Conservation (phyloP, 2,888 invertebrate species). For the Incurvaria masculella region DNA sequence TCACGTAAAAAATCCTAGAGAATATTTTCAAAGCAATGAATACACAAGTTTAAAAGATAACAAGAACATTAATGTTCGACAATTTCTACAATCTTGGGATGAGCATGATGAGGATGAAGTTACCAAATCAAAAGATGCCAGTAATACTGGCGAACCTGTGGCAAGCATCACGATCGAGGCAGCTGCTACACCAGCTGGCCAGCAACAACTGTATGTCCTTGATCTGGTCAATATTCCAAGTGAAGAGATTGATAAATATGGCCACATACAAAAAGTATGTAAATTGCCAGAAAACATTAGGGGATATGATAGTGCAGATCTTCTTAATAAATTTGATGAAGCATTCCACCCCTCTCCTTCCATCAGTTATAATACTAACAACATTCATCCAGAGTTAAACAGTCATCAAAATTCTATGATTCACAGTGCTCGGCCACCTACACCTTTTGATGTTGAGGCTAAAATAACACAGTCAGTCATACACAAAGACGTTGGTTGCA, state of each 20-base stretch:
- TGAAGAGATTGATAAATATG: slow-evolving; percentile 49
- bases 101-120: slow-evolving; percentile 41
- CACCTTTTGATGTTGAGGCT: slow-evolving; percentile 50
- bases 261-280: slow-evolving; percentile 50
- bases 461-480: slow-evolving; percentile 54
- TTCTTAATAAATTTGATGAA: slow-evolving; percentile 48
- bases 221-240: slow-evolving; percentile 46
- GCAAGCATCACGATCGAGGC: slow-evolving; percentile 19
- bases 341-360: slow-evolving; percentile 22
- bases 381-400: not conserved
- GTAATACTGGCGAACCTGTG: slow-evolving; percentile 18
- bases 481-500: slow-evolving; percentile 53
- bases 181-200: slow-evolving; percentile 24
- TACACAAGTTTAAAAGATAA: slow-evolving; percentile 21
- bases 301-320: slow-evolving; percentile 45
- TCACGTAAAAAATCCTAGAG: not conserved
- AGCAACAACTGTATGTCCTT: slow-evolving; percentile 48
- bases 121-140: slow-evolving; percentile 2
- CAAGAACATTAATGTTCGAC: slow-evolving; percentile 35
- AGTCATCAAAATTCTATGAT: not conserved
- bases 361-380: not conserved
- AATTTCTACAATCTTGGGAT: slow-evolving; percentile 53
- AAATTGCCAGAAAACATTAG: slow-evolving; percentile 52
- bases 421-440: slow-evolving; percentile 31
- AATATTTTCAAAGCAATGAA: slow-evolving; percentile 19